A percentile compares a stretch with the other conserved stretches of the same genome.
These are phyloP conservation scores for Chascanopsetta lugubris DNA, from an alignment of 2,113 vertebrate species.

Conservation along the genomic window DNA sequence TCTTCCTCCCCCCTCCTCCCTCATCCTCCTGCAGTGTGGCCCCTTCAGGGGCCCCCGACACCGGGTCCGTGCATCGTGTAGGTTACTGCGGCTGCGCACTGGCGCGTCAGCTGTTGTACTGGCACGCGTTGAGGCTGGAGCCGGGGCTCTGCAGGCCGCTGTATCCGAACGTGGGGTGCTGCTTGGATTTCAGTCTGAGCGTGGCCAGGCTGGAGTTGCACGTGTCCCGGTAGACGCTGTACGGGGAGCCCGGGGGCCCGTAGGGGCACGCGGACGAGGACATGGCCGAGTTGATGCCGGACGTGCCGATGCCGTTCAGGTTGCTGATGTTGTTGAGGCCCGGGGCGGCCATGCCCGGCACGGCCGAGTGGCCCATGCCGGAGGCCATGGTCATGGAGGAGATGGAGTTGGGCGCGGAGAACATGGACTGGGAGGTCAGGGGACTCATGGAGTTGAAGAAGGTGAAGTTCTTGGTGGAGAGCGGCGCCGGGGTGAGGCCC, in stretches of 20 bases:
- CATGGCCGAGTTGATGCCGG: slow-evolving; percentile 95
- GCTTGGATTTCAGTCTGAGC: slow-evolving; percentile 98
- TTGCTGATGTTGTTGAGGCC: slow-evolving; percentile 94
- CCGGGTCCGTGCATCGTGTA: slow-evolving; percentile 41
- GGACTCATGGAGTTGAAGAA: slow-evolving; percentile 99
- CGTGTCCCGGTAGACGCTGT: slow-evolving; percentile 98
- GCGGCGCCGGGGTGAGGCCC: slow-evolving; percentile 90
- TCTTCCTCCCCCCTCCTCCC: too few species aligned
- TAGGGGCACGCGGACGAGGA: slow-evolving; percentile 94
- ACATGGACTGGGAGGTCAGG: slow-evolving; percentile 96
- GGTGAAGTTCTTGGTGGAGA: slow-evolving; percentile 97
- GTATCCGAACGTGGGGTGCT: slow-evolving; percentile 97
- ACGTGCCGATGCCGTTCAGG: slow-evolving; percentile 92
- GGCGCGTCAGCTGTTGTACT: slow-evolving; percentile 97
- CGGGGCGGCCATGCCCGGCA: slow-evolving; percentile 91
- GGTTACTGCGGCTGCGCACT: neutral
- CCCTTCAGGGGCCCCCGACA: slow-evolving; percentile 29
- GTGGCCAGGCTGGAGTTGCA: slow-evolving; percentile 97
- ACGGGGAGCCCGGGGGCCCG: slow-evolving; percentile 92
- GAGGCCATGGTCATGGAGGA: slow-evolving; percentile 98
- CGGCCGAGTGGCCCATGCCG: slow-evolving; percentile 91
- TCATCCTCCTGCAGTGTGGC: slow-evolving; percentile 63
- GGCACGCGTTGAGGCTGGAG: slow-evolving; percentile 94
- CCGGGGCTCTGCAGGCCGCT: slow-evolving; percentile 93
- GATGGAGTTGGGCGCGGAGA: slow-evolving; percentile 94